Base-by-base conservation (phyloP, 2,888 invertebrate genomes). In the Lacanobia oleracea region DNA sequence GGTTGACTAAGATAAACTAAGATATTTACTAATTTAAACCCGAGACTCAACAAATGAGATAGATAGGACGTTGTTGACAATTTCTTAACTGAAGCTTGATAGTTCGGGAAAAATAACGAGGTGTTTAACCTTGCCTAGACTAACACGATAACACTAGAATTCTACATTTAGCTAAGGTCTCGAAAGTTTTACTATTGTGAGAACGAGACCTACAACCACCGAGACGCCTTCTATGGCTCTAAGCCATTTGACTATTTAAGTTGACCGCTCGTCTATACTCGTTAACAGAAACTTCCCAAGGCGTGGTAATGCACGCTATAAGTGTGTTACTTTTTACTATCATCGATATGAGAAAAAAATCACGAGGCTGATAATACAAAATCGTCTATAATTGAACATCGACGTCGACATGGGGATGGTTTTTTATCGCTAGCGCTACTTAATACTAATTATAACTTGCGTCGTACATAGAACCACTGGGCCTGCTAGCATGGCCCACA, bases 351-450 rank as follows among this genome's bases (percentile, higher is more conserved):
- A 71, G 54, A 64, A 71, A 68, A 57, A 68, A 67, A 68, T 59
- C 65, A 65, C 45, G 62, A 76, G 33, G 7, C 72, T 75, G 73
- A 66, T 77, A 71, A 77, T 73, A 76, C 48, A 81, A 82, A 83
- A 82, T 85, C 67, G 71, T 76, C 66, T 69, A 50, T 81, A 83
- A 86, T 83, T 85, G 75, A 79, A 77, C 72, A 65, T 72, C 64
- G 76, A 45, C 76, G 71, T 71, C 60, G 77, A 71, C 51, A 62
- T 72, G 62, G 83, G 77, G 82, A 81, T 66, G 83, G 83, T 86
- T 85, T 86, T 86, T 86, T 85, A 84, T 72, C 70, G 62, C 54
- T 57, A 67, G 66, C 50, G 37, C 62, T 76, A 59, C 62, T 75
- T 74, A 51, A 61, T 71, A 56, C 64, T 71, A 77, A 76, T 76